Conservation (phyloP, 2,113 vertebrate species). For the Phyllostomus hastatus region DNA sequence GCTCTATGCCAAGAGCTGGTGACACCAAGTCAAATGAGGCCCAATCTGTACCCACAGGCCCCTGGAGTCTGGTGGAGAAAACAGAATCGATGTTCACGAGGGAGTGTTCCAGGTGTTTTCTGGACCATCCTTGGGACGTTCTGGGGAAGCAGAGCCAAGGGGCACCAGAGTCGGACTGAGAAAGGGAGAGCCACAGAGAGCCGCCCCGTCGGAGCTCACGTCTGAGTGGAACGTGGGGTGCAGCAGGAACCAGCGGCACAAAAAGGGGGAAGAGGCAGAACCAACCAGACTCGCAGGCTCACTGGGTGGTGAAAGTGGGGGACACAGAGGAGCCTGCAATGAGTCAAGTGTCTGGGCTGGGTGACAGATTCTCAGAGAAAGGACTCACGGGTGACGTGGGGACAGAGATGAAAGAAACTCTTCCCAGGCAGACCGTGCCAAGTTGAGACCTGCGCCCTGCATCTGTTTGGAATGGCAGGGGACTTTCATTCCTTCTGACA, state of each 20-base stretch:
- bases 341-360: background rate
- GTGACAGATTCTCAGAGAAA: background rate
- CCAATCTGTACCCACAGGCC: background rate
- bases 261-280: background rate
- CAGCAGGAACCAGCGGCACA: background rate
- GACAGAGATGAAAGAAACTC: background rate
- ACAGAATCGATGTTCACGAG: background rate
- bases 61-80: background rate
- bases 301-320: background rate
- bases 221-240: background rate
- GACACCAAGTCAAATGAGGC: background rate
- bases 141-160: background rate
- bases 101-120: background rate
- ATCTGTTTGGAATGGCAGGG: background rate
- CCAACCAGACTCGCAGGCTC: background rate
- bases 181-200: background rate
- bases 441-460: background rate
- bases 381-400: fast-evolving
- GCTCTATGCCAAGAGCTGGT: background rate
- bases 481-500: background rate
- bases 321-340: background rate
- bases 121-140: background rate
- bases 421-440: background rate
- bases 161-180: background rate
- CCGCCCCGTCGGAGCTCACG: background rate